phyloP scores from a whole-genome alignment of 1,140 invertebrate species.

The Drosophila kohkoa region DNA sequence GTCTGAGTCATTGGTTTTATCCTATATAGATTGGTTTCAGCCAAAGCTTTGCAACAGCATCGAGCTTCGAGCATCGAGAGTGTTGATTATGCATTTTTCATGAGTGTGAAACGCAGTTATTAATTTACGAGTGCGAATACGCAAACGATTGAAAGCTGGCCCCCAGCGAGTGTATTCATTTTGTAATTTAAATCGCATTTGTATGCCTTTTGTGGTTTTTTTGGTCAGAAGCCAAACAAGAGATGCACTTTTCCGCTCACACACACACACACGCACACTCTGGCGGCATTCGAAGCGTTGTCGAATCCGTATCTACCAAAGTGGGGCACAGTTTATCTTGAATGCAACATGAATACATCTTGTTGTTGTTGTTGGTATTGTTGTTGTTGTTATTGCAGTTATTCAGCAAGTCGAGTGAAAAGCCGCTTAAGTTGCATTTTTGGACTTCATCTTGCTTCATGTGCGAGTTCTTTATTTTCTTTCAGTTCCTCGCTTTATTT shows the following conservation, averaged over 20 bases:
- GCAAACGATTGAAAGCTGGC: neutral
- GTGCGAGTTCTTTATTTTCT: neutral
- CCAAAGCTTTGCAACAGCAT: neutral
- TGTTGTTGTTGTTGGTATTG: slow-evolving; percentile 13
- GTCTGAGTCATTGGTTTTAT: neutral
- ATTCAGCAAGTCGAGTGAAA: slow-evolving; percentile 27
- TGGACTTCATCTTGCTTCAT: slow-evolving; percentile 36
- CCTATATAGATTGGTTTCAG: neutral
- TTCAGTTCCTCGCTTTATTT: slow-evolving; percentile 4
- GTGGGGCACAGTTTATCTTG: slow-evolving; percentile 56
- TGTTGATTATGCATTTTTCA: slow-evolving; percentile 4
- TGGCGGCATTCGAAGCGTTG: neutral
- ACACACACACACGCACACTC: neutral
- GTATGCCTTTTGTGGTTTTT: slow-evolving; percentile 70
- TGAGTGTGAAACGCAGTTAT: slow-evolving; percentile 1
- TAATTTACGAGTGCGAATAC: slow-evolving; percentile 12
- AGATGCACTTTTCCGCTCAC: slow-evolving; percentile 39
- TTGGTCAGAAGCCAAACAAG: slow-evolving; percentile 80
- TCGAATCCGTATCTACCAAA: slow-evolving; percentile 49
- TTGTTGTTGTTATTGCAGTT: slow-evolving; percentile 10
- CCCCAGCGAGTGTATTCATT: slow-evolving; percentile 45
- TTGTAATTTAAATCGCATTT: slow-evolving; percentile 74
- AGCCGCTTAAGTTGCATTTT: slow-evolving; percentile 55
- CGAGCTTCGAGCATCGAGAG: neutral
- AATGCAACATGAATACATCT: slow-evolving; percentile 19